Conservation (phyloP, 37 sponge, comb jelly and placozoan species). For the Geodia barretti region DNA sequence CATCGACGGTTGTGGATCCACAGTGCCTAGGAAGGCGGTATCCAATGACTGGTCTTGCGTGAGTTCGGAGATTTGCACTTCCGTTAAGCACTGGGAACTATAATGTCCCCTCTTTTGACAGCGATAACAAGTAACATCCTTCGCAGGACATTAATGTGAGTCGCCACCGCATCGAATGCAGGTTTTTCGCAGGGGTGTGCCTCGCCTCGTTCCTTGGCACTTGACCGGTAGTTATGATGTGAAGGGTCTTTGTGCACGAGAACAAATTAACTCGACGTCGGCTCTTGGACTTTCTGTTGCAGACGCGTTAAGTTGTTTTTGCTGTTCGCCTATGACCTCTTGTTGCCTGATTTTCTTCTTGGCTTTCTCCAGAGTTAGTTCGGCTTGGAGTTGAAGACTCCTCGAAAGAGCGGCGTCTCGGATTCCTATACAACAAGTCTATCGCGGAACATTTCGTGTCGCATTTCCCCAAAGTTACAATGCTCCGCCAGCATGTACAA, state of each 20-base stretch:
- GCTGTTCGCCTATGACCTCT: constrained; percentile 45
- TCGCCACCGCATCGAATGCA: no score
- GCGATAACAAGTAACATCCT: constrained; percentile 28
- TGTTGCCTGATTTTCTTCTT: constrained; percentile 36
- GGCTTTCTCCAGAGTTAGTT: constrained; percentile 39
- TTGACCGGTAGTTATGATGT: no score
- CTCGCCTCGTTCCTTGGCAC: no score
- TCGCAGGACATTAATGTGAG: no score
- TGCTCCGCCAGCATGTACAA: constrained; percentile 20
- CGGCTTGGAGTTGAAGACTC: constrained; percentile 34
- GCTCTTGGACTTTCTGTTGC: no score
- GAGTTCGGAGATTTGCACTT: constrained; percentile 1
- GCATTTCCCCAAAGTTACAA: no score
- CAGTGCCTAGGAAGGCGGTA: constrained; percentile 15
- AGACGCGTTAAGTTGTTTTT: neutral
- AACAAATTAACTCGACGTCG: no score
- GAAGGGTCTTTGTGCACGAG: no score
- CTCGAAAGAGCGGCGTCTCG: constrained; percentile 29
- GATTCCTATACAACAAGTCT: constrained; percentile 51
- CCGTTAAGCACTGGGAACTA: constrained; percentile 32
- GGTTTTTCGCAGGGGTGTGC: no score
- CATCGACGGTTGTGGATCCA: neutral
- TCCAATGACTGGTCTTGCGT: no score
- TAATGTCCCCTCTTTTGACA: constrained; percentile 59
- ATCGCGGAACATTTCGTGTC: no score